phyloP scores from a whole-genome alignment of 2,113 vertebrate species.

The Muntiacus muntjak region DNA sequence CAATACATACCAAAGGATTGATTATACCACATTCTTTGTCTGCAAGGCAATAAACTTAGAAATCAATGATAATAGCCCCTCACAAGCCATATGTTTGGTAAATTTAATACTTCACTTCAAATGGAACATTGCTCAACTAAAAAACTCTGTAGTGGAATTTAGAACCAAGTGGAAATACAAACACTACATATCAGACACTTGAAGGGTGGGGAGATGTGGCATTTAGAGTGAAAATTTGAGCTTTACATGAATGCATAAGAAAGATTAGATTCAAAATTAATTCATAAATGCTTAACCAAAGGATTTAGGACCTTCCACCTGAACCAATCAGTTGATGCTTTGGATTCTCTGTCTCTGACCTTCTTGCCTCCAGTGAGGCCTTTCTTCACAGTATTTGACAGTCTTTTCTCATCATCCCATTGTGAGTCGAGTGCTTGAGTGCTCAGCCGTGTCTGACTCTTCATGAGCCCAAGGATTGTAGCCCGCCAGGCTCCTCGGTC shows the following conservation, averaged over 20 bases:
- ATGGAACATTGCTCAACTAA: not conserved
- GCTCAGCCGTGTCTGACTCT: not conserved
- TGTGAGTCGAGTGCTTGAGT: not conserved
- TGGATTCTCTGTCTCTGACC: not conserved
- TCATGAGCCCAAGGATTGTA: not conserved
- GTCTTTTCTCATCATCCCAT: not conserved
- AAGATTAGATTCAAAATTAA: not conserved
- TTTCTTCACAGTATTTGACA: not conserved
- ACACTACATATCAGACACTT: not conserved
- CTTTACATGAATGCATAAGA: not conserved
- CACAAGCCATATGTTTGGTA: not conserved
- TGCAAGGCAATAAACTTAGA: not conserved
- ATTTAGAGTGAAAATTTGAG: not conserved
- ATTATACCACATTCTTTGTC: not conserved
- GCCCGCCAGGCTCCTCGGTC: not conserved
- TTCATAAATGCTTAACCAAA: not conserved
- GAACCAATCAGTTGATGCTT: no score
- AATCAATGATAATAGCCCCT: not conserved
- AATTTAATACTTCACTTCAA: not conserved
- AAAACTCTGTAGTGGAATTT: not conserved
- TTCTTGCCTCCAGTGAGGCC: no score
- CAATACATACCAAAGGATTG: not conserved
- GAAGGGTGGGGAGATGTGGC: not conserved
- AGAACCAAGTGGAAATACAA: not conserved
- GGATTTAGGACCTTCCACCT: not conserved